These are phyloP conservation scores for Dusona sp. DNA, from an alignment of 2,888 invertebrate genomes.

Conservation along the genomic window DNA sequence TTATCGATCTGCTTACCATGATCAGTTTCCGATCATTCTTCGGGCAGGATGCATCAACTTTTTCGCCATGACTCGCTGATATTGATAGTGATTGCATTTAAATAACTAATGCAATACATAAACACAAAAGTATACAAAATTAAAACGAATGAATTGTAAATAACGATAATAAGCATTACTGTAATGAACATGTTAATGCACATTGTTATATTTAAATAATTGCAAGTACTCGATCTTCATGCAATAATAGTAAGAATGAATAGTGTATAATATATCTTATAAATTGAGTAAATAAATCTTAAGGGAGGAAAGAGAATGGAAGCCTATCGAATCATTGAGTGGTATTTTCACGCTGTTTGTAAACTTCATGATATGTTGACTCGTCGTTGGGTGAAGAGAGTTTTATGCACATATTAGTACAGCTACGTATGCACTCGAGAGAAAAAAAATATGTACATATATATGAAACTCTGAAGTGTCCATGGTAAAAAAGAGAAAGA, in stretches of 20 bases:
- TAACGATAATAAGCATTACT: neutral
- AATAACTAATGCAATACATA: neutral
- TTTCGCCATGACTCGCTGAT: slow-evolving; percentile 15
- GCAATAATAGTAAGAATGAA: neutral
- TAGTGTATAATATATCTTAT: neutral
- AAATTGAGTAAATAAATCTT: neutral
- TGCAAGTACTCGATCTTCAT: neutral
- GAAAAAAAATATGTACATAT: slow-evolving; percentile 25
- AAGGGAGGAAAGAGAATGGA: slow-evolving; percentile 32
- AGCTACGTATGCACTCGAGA: slow-evolving; percentile 32
- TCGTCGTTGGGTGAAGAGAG: slow-evolving; percentile 63
- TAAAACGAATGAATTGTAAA: neutral
- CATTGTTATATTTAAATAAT: neutral
- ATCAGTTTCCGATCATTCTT: slow-evolving; percentile 74
- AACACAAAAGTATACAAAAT: neutral
- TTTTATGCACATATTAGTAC: slow-evolving; percentile 59
- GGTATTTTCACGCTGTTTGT: slow-evolving; percentile 81
- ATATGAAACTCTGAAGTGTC: slow-evolving; percentile 19
- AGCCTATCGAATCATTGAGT: slow-evolving; percentile 74
- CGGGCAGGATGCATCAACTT: slow-evolving; percentile 52
- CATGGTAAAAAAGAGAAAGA: slow-evolving; percentile 10
- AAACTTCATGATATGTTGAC: slow-evolving; percentile 73
- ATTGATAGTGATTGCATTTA: neutral
- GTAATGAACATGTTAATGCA: neutral
- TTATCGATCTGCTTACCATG: slow-evolving; percentile 75